Conservation (phyloP, 1,140 invertebrate species). For the Bombus consobrinus region DNA sequence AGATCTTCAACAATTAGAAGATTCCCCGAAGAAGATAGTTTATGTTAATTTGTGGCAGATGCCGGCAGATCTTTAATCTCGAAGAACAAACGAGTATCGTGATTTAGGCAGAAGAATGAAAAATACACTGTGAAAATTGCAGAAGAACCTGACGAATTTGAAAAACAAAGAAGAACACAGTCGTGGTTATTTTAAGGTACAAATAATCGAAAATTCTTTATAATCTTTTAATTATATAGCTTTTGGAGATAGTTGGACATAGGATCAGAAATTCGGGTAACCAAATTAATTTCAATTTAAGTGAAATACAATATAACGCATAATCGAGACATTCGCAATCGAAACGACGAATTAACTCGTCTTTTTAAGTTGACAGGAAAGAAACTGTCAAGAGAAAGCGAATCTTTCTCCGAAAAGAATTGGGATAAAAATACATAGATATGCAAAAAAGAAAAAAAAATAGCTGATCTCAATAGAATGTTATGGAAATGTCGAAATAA, state of each 20-base stretch:
- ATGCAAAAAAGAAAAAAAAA: no score
- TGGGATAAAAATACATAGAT: no score
- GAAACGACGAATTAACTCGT: no score
- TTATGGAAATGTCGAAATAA: background rate
- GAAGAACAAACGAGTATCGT: no score
- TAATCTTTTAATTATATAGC: background rate
- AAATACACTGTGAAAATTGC: background rate
- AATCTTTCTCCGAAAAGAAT: no score
- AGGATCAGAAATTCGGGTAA: background rate
- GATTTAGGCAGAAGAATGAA: background rate
- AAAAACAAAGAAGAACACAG: background rate
- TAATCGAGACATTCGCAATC: no score
- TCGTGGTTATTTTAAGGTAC: background rate
- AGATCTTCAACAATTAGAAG: background rate
- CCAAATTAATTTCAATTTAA: background rate
- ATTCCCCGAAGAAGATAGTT: background rate
- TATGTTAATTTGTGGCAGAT: background rate
- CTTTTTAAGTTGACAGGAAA: no score
- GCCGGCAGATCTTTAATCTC: no score
- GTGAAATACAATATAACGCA: no score
- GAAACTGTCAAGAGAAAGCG: no score
- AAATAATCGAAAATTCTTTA: background rate
- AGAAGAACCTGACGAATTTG: no score
- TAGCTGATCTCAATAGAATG: background rate
- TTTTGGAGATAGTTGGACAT: background rate